A percentile compares a stretch with the other conserved stretches of the same genome.
phyloP scores from a whole-genome alignment of 2,113 vertebrate genomes.

The Brachyhypopomus occidentalis region DNA sequence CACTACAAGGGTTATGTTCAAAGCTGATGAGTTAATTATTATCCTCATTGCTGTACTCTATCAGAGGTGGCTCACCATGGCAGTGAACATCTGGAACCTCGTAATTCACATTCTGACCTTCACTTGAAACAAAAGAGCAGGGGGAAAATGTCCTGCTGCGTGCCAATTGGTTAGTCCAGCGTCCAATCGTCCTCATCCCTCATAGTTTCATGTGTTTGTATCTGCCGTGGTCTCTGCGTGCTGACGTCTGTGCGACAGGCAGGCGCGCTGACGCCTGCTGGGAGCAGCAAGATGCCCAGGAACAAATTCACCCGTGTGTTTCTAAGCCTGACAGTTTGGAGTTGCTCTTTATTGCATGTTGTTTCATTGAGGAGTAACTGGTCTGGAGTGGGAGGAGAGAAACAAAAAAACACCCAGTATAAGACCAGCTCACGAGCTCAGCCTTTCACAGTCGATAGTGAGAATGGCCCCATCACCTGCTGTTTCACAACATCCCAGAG shows the following conservation, averaged over 20 bases:
- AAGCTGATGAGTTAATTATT: neutral
- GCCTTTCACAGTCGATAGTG: neutral
- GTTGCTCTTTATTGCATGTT: slow-evolving; percentile 14
- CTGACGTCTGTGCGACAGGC: too few relatives aligned
- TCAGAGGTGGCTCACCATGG: neutral
- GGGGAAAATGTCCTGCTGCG: neutral
- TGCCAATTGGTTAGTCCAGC: neutral
- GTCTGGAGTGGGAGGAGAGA: neutral
- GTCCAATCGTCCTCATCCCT: neutral
- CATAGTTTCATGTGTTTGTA: neutral
- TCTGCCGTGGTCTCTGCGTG: neutral
- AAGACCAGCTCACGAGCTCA: neutral
- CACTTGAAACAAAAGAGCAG: neutral
- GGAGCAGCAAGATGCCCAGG: too few relatives aligned
- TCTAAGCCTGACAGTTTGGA: neutral
- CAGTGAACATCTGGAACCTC: slow-evolving; percentile 1
- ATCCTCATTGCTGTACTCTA: neutral
- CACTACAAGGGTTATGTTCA: neutral
- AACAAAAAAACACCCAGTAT: neutral
- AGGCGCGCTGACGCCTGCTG: too few relatives aligned
- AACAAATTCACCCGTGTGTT: neutral
- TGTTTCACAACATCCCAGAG: neutral
- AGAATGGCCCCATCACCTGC: neutral
- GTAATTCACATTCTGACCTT: neutral
- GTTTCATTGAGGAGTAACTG: slow-evolving; percentile 35